A percentile compares a stretch with the other conserved stretches of the same genome.
Evolutionary conservation across 2,797 vertebrate genomes (phyloP).

Genomic region (Setipinna tenuifilis): DNA sequence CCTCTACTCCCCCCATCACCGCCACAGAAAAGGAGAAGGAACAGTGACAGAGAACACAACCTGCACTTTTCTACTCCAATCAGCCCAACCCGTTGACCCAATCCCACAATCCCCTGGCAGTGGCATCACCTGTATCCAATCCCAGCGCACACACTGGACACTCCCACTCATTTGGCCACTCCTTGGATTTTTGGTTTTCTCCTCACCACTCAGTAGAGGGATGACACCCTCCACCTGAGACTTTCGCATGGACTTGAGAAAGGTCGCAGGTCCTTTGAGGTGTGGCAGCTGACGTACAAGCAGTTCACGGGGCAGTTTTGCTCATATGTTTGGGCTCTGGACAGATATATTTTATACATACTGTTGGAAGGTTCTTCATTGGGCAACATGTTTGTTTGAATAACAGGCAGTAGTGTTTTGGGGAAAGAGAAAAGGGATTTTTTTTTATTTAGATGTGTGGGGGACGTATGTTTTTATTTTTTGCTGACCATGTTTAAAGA

Average conservation of each 20-base stretch:
- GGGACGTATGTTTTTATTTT: neutral
- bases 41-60: conserved; percentile 28
- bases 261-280: neutral
- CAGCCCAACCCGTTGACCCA: neutral
- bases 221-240: conserved; percentile 6
- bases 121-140: neutral
- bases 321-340: neutral
- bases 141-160: neutral
- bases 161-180: neutral
- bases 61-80: conserved; percentile 14
- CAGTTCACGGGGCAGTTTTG: neutral
- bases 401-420: neutral
- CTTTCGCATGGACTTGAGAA: conserved; percentile 9
- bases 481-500: conserved; percentile 9
- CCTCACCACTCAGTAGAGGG: neutral
- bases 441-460: neutral
- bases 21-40: neutral
- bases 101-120: neutral
- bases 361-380: neutral
- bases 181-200: conserved; percentile 14
- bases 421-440: neutral
- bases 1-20: conserved; percentile 2
- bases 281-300: neutral
- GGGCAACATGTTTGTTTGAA: neutral
- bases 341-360: neutral